phyloP scores from a whole-genome alignment of 2,888 invertebrate species.

The Eucera pruinosa region DNA sequence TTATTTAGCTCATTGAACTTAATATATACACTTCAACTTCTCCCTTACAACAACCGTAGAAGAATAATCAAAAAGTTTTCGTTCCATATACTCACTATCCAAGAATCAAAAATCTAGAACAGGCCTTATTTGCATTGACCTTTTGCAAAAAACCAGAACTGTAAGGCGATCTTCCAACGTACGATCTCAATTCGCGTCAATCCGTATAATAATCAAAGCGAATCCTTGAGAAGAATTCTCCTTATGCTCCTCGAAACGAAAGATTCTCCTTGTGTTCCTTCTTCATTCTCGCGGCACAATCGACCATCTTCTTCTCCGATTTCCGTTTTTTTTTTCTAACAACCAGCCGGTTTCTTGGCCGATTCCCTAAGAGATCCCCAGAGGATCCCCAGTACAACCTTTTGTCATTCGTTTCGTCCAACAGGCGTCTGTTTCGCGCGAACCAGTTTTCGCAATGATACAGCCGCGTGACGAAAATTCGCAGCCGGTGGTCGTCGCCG shows the following conservation, averaged over 20 bases:
- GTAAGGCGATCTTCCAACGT: conserved; percentile 37
- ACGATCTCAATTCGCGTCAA: conserved; percentile 42
- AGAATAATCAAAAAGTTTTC: background rate
- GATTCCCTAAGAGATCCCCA: too few relatives aligned
- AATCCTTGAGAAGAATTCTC: background rate
- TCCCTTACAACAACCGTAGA: too few relatives aligned
- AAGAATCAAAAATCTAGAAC: background rate
- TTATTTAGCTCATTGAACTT: too few relatives aligned
- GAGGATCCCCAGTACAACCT: conserved; percentile 31
- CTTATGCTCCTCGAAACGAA: conserved; percentile 5
- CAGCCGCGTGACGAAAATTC: conserved; percentile 63
- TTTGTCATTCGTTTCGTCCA: conserved; percentile 48
- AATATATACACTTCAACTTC: background rate
- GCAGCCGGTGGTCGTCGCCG: conserved; percentile 58
- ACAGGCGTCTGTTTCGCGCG: conserved; percentile 60
- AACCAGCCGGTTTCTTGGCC: too few relatives aligned
- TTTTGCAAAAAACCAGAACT: conserved; percentile 23
- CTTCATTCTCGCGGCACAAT: conserved; percentile 55
- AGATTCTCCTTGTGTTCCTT: conserved; percentile 5
- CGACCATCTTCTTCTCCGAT: conserved; percentile 62
- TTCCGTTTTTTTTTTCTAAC: too few relatives aligned
- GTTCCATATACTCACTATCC: too few relatives aligned
- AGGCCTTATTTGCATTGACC: conserved; percentile 27
- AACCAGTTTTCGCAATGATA: conserved; percentile 74
- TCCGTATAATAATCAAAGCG: conserved; percentile 36